These are phyloP conservation scores for Drosophila falleni DNA, from an alignment of 2,888 invertebrate species.

Conservation along the genomic window DNA sequence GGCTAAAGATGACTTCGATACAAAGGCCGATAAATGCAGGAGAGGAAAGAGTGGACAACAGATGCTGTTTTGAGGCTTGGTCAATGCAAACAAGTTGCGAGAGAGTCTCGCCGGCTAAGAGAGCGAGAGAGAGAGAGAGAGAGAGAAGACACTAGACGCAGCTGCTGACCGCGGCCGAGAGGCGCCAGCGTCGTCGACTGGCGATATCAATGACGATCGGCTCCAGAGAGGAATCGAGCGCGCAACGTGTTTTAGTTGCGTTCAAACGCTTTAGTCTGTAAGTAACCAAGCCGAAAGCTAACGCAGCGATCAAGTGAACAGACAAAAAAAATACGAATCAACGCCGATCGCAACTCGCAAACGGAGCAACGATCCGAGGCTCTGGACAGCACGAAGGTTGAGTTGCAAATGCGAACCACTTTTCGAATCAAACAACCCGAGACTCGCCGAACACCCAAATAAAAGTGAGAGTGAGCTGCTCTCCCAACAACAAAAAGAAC, in stretches of 20 bases:
- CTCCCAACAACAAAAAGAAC: conserved; percentile 15
- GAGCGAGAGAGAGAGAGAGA: conserved; percentile 4
- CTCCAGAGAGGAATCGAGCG: conserved; percentile 66
- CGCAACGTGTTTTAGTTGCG: conserved; percentile 77
- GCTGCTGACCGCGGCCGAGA: conserved; percentile 49
- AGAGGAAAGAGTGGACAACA: conserved; percentile 16
- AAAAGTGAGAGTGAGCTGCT: conserved; percentile 56
- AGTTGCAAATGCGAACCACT: conserved; percentile 65
- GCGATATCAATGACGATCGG: conserved; percentile 31
- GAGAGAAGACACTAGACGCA: conserved; percentile 8
- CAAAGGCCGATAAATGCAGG: conserved; percentile 42
- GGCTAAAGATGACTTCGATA: conserved; percentile 45
- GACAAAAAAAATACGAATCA: conserved; percentile 4
- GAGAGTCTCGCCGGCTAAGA: conserved; percentile 12
- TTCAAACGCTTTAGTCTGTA: conserved; percentile 81
- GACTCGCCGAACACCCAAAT: background rate
- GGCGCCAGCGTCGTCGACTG: conserved; percentile 11
- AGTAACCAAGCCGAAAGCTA: conserved; percentile 67
- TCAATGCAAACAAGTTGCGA: conserved; percentile 49
- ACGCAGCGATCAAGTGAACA: conserved; percentile 48
- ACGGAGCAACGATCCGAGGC: conserved; percentile 53
- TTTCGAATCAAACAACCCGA: conserved; percentile 41
- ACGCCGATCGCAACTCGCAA: background rate
- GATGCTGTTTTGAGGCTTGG: conserved; percentile 24
- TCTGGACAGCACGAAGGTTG: conserved; percentile 55